phyloP scores from a whole-genome alignment of 1,140 invertebrate genomes.

The Trissolcus basalis region DNA sequence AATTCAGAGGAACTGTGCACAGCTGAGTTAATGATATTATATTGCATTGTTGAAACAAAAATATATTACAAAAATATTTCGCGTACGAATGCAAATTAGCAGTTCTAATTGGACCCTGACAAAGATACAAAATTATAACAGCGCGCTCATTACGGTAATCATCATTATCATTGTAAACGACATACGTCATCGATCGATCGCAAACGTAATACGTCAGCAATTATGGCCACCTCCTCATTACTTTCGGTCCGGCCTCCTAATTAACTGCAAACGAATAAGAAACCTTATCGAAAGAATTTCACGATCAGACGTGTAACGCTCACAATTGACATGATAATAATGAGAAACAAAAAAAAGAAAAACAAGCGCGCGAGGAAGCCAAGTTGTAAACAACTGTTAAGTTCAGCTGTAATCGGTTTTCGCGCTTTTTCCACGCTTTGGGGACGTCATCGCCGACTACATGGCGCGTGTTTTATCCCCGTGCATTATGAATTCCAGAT shows the following conservation, averaged over 20 bases:
- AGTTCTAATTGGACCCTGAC: conserved; percentile 56
- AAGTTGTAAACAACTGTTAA: conserved; percentile 23
- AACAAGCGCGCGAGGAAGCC: not conserved
- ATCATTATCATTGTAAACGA: conserved; percentile 50
- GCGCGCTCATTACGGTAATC: conserved; percentile 35
- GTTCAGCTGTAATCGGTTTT: conserved; percentile 36
- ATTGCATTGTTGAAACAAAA: conserved; percentile 34
- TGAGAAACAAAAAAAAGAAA: conserved; percentile 12
- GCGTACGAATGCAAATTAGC: conserved; percentile 58
- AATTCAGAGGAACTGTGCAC: too few relatives aligned
- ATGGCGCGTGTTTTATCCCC: conserved; percentile 38
- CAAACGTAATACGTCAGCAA: conserved; percentile 37
- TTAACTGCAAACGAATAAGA: conserved; percentile 31
- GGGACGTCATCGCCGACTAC: conserved; percentile 22
- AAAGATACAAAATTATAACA: conserved; percentile 61
- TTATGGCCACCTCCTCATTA: conserved; percentile 49
- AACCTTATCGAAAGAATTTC: conserved; percentile 20
- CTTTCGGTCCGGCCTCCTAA: conserved; percentile 13
- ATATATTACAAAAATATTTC: conserved; percentile 44
- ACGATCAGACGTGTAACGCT: conserved; percentile 27
- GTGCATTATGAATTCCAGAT: conserved; percentile 62
- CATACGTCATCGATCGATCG: conserved; percentile 48
- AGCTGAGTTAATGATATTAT: too few relatives aligned
- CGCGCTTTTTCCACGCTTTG: conserved; percentile 32
- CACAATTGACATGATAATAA: conserved; percentile 52